A percentile compares a stretch with the other conserved stretches of the same genome.
Conservation (phyloP, 2,797 vertebrate species). For the Onychomys torridus region DNA sequence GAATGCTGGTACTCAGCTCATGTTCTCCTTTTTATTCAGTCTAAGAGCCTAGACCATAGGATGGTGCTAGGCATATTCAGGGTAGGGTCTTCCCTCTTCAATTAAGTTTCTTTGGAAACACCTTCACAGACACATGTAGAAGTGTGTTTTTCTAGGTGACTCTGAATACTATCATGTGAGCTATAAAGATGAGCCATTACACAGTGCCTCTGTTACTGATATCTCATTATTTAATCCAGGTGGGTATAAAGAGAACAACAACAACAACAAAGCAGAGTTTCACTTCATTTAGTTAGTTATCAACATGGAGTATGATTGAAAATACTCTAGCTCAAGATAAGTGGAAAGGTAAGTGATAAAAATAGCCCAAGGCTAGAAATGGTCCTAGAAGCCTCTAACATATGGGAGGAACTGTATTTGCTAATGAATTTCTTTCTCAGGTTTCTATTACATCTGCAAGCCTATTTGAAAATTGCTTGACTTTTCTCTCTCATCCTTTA, state of each 20-base stretch:
- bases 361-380: conserved; percentile 26
- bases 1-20: not conserved
- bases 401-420: conserved; percentile 26
- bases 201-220: not conserved
- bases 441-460: conserved; percentile 35
- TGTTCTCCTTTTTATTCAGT: not conserved
- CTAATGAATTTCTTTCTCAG: conserved; percentile 54
- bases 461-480: conserved; percentile 67
- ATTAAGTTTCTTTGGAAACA: not conserved
- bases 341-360: conserved; percentile 38
- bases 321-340: conserved; percentile 24
- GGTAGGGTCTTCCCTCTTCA: not conserved
- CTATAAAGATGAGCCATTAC: not conserved
- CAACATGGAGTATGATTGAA: conserved; percentile 9
- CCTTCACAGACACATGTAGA: not conserved
- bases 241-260: conserved; percentile 40
- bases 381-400: not conserved
- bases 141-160: not conserved
- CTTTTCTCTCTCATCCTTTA: conserved; percentile 54
- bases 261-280: conserved; percentile 3
- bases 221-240: not conserved
- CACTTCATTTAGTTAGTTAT: not conserved
- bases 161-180: not conserved
- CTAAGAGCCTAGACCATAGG: no score
- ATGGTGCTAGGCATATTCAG: not conserved